Evolutionary conservation across 2,113 vertebrate genomes (phyloP), one percentile per base, ranked within the genome.

Genomic region (Grammomys surdaster): DNA sequence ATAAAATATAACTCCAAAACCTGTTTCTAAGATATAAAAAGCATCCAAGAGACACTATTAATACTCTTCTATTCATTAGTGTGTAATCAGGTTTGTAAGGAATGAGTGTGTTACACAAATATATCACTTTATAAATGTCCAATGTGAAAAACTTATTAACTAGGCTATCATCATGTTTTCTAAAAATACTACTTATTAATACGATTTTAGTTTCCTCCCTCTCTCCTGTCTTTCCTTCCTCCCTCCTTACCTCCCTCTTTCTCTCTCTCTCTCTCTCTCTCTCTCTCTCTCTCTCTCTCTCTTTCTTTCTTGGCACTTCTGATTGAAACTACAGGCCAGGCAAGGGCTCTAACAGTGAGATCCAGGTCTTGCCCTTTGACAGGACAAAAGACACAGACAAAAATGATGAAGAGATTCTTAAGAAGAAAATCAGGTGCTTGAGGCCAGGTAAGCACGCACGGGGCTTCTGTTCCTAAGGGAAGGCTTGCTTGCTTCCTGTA

Each of bases 181-280:
- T 36, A 87, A 96, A 93, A 92, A 60, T 76, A 86, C 56, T 51
- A 88, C 87, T 24, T 88, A 51, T 86, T 36, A 7, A 43, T 28
- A 51, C 48, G 72, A 88, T 17, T 28, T 69, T 63, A 31, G 24
- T 48, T 67, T 48, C 36, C 67, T 70, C 31, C 26, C 63, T 11
- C 22, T 2, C 22, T 63, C 60, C 60, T 63, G 8, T 22, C 7
- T 9, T 26, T 7, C 60, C 7, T 26, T 11, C 51, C 11, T 51
- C 11, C 51, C 19, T 19, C 16, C 3, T 17, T 5, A 0, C 46
- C 5, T 5, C 46, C 46, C 46, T 51, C 51, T 82, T 28, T 60
- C 58, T 60, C 8, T 11, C 51, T 51, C 8, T 51, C 51, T 11
- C 8, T 17, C 56, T 22, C 5, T 17, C 60, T 31, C 3, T 28